Evolutionary conservation across 2,888 invertebrate species (phyloP).

Genomic region (Agrotis exclamationis): DNA sequence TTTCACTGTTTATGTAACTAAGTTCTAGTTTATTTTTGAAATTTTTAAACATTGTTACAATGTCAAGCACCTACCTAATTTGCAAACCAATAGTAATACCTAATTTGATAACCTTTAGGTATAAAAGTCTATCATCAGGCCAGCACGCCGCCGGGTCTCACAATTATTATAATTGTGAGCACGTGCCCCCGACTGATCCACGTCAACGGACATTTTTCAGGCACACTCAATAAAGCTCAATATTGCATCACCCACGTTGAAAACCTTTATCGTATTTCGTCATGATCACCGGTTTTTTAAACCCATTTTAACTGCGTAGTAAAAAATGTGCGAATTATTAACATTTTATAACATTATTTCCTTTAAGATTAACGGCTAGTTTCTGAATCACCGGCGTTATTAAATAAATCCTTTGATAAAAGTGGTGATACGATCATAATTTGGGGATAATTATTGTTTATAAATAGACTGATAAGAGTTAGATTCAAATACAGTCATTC

Average conservation of each 20-base stretch:
- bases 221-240: constrained; percentile 32
- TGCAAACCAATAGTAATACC: not conserved
- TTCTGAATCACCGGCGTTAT: constrained; percentile 37
- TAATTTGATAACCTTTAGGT: constrained; percentile 49
- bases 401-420: constrained; percentile 25
- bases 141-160: constrained; percentile 6
- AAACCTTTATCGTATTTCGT: constrained; percentile 60
- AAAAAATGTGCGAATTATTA: constrained; percentile 13
- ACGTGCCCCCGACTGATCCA: constrained; percentile 19
- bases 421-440: constrained; percentile 25
- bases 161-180: constrained; percentile 14
- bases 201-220: constrained; percentile 21
- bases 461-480: constrained; percentile 7
- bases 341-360: constrained; percentile 16
- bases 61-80: constrained; percentile 11
- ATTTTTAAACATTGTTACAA: not conserved
- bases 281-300: constrained; percentile 43
- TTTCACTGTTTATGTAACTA: not conserved
- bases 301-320: constrained; percentile 46
- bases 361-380: constrained; percentile 22
- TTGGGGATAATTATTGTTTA: constrained; percentile 35
- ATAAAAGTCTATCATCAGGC: constrained; percentile 1
- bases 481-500: not conserved
- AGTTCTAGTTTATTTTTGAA: not conserved
- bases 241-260: constrained; percentile 62